Evolutionary conservation across 2,888 invertebrate species (phyloP).

Genomic region (Dryocosmus kuriphilus): DNA sequence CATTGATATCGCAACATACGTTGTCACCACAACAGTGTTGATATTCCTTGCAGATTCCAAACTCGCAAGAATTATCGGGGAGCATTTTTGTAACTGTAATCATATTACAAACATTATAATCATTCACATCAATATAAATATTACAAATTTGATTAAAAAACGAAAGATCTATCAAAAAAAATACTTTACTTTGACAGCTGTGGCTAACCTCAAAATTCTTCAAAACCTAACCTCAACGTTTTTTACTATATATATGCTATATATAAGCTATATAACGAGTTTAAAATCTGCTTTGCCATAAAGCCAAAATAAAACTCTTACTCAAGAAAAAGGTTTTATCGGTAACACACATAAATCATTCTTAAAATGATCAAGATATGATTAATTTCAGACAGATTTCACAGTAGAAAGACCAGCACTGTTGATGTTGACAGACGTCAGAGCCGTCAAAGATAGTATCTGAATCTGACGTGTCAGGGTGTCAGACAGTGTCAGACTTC

Average conservation of each 20-base stretch:
- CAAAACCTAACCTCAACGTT: not conserved
- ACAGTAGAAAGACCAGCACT: no score
- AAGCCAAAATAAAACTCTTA: not conserved
- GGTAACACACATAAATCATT: not conserved
- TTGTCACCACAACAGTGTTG: slow-evolving; percentile 65
- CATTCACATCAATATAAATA: not conserved
- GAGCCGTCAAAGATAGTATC: no score
- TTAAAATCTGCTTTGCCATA: not conserved
- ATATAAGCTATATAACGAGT: no score
- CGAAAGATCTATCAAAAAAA: not conserved
- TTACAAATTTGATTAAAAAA: not conserved
- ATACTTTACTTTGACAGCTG: not conserved
- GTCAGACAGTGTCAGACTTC: no score
- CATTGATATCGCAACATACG: slow-evolving; percentile 60
- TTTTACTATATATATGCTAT: not conserved
- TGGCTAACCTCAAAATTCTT: not conserved
- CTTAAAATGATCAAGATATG: not conserved
- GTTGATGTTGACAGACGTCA: no score
- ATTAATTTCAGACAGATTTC: no score
- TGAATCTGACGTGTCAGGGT: no score
- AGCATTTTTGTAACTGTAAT: slow-evolving; percentile 18
- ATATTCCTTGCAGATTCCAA: slow-evolving; percentile 57
- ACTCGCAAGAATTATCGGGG: slow-evolving; percentile 60
- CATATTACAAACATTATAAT: not conserved
- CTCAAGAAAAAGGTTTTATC: not conserved